Evolutionary conservation across 2,797 vertebrate species (phyloP).

Genomic region (Poecile montanus): DNA sequence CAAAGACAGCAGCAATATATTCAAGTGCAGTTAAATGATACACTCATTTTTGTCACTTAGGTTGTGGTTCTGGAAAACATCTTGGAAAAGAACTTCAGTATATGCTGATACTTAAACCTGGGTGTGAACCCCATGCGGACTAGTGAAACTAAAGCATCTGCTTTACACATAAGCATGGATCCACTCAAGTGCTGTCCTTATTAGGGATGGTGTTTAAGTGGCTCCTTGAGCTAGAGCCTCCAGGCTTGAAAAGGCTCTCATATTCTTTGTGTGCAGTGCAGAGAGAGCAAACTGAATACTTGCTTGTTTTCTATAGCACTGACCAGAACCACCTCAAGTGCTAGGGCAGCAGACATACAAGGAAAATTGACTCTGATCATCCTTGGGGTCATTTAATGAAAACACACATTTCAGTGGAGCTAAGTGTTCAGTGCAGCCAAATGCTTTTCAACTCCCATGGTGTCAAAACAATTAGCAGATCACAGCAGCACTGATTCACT

Average conservation of each 20-base stretch:
- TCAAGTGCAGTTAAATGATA: constrained; percentile 9
- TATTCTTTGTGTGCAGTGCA: background rate
- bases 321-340: constrained; percentile 52
- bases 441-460: constrained; percentile 36
- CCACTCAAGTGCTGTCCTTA: constrained; percentile 18
- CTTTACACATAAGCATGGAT: constrained; percentile 29
- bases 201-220: constrained; percentile 21
- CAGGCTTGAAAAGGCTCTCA: constrained; percentile 18
- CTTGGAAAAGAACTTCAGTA: constrained; percentile 13
- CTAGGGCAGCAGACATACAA: constrained; percentile 40
- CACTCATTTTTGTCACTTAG: constrained; percentile 52
- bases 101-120: background rate
- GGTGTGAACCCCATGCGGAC: background rate
- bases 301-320: constrained; percentile 39
- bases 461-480: constrained; percentile 68
- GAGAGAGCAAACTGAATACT: constrained; percentile 13
- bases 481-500: background rate
- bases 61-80: constrained; percentile 12
- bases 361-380: constrained; percentile 59
- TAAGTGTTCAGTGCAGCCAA: constrained; percentile 29
- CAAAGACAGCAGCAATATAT: background rate
- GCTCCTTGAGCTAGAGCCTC: constrained; percentile 30
- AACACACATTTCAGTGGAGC: constrained; percentile 49
- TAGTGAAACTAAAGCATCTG: background rate
- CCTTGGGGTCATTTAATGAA: constrained; percentile 58